Percentiles rank a stretch among this genome's conserved stretches.
These are phyloP conservation scores for Coptotermes formosanus DNA, from an alignment of 1,140 invertebrate genomes.

Conservation along the genomic window DNA sequence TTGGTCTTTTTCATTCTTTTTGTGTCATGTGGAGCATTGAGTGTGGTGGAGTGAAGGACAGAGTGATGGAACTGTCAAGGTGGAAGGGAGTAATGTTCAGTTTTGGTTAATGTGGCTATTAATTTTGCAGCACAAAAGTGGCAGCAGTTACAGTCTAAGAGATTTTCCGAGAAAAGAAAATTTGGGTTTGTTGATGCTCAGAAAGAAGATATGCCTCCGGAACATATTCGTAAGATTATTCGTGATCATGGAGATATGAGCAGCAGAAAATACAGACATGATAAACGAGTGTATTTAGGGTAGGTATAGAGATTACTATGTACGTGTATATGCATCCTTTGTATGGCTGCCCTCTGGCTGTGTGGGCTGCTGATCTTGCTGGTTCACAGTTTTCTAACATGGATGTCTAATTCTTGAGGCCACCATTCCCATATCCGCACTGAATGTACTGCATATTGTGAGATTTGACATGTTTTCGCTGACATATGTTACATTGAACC, in stretches of 20 bases:
- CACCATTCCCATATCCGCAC: too few species aligned
- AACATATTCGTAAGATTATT: conserved; percentile 98
- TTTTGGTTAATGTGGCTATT: conserved; percentile 34
- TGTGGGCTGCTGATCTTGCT: neutral
- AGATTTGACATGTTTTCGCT: too few species aligned
- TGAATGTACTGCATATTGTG: too few species aligned
- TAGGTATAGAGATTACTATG: conserved; percentile 44
- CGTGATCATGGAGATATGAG: conserved; percentile 99
- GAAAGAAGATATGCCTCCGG: conserved; percentile 99
- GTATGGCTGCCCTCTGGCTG: too few species aligned
- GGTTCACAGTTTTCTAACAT: neutral
- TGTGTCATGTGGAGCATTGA: too few species aligned
- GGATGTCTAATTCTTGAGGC: too few species aligned
- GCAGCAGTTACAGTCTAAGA: conserved; percentile 96
- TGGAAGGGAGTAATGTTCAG: conserved; percentile 29
- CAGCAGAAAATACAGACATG: conserved; percentile 96
- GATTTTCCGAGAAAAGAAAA: conserved; percentile 97
- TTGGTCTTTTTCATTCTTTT: neutral
- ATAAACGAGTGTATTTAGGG: conserved; percentile 98
- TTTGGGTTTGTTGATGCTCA: conserved; percentile 99
- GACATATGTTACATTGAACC: too few species aligned
- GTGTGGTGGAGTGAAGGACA: conserved; percentile 1
- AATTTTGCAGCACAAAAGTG: conserved; percentile 82
- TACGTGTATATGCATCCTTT: neutral
- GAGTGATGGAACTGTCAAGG: conserved; percentile 18